Percentiles rank a stretch among this genome's conserved stretches.
Conservation (phyloP, 2,113 vertebrate species). For the Heliornis fulica region DNA sequence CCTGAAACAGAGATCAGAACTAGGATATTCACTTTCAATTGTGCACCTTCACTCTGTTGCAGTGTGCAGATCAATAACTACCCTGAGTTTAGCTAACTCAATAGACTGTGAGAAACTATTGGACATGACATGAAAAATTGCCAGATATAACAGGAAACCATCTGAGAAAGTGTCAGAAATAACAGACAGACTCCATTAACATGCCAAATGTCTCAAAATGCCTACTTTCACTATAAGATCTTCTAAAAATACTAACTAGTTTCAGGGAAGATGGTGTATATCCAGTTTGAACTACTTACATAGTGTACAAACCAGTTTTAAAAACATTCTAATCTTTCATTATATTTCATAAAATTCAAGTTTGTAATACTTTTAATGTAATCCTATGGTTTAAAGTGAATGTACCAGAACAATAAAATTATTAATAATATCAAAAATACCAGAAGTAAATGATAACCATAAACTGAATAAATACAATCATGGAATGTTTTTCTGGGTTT, state of each 20-base stretch:
- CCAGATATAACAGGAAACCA: background rate
- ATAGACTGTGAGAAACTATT: background rate
- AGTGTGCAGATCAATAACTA: fast-evolving
- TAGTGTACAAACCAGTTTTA: background rate
- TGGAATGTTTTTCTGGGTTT: background rate
- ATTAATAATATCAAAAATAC: background rate
- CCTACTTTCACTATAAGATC: background rate
- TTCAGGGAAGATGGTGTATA: background rate
- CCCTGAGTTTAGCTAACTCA: background rate
- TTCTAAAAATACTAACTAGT: background rate
- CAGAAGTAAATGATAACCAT: background rate
- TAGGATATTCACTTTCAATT: background rate
- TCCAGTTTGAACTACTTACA: background rate
- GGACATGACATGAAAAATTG: background rate
- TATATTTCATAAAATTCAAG: background rate
- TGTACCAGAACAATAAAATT: background rate
- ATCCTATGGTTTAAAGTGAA: background rate
- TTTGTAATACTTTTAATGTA: background rate
- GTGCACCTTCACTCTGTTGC: fast-evolving
- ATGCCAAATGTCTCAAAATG: background rate
- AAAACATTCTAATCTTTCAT: background rate
- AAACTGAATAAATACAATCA: background rate
- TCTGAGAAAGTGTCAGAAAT: background rate
- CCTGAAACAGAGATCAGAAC: background rate
- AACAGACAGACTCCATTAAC: background rate